phyloP scores from a whole-genome alignment of 2,888 invertebrate genomes.

The Exephanes ischioxanthus region DNA sequence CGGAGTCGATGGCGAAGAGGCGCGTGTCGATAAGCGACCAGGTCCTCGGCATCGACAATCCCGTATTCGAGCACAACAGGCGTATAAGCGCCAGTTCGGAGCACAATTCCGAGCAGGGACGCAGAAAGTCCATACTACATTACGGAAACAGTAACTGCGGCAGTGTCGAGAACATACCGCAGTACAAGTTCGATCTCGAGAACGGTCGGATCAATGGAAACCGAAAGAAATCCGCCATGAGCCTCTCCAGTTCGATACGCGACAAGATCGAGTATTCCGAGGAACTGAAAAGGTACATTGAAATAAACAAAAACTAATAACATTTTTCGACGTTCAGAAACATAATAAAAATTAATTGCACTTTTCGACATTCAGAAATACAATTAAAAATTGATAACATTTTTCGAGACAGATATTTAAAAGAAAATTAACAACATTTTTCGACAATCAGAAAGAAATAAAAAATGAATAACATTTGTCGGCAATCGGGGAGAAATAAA shows the following conservation, averaged over 20 bases:
- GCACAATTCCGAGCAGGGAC: constrained; percentile 77
- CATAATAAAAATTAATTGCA: neutral
- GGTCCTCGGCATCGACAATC: constrained; percentile 81
- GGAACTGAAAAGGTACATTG: constrained; percentile 79
- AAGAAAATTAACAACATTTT: no score
- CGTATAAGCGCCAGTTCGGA: constrained; percentile 81
- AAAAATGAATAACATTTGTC: no score
- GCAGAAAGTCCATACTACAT: constrained; percentile 81
- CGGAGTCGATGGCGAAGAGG: constrained; percentile 69
- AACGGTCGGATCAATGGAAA: constrained; percentile 75
- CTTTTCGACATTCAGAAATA: no score
- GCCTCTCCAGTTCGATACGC: constrained; percentile 83
- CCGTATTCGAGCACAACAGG: constrained; percentile 80
- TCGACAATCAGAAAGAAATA: neutral
- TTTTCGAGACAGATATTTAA: no score
- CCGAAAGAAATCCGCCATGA: constrained; percentile 82
- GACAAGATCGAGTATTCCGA: constrained; percentile 84
- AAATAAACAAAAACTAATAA: constrained; percentile 57
- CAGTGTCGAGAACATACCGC: constrained; percentile 81
- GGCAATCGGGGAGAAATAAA: no score
- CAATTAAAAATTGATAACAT: no score
- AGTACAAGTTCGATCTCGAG: constrained; percentile 81
- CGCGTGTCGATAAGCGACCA: constrained; percentile 83
- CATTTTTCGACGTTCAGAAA: neutral
- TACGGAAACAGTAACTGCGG: constrained; percentile 79